Conservation (phyloP, 2,888 invertebrate species). For the Schizotus pectinicornis region DNA sequence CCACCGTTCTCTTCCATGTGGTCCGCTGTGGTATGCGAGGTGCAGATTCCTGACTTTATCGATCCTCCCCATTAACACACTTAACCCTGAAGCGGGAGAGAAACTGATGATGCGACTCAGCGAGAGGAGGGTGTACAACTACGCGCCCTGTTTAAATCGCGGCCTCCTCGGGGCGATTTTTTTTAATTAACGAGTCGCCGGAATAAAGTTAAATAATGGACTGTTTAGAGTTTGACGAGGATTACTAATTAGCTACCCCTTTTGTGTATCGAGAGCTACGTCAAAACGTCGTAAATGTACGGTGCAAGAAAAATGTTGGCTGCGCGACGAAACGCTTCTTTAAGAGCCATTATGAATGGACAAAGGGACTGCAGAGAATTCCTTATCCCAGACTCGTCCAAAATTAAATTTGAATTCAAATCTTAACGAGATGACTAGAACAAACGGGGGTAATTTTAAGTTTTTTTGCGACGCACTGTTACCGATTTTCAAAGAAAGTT, state of each 20-base stretch:
- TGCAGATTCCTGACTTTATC: slow-evolving; percentile 15
- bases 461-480: no score
- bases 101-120: slow-evolving; percentile 6
- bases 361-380: no score
- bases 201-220: background rate
- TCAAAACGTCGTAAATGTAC: no score
- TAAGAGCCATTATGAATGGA: no score
- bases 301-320: no score
- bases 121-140: background rate
- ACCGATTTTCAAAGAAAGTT: no score
- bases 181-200: background rate
- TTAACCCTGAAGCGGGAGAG: background rate
- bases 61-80: slow-evolving; percentile 12
- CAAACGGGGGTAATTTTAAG: no score
- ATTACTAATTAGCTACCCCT: slow-evolving; percentile 11
- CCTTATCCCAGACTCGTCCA: no score
- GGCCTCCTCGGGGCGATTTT: background rate
- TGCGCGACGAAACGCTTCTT: no score
- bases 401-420: no score
- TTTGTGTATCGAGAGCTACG: background rate
- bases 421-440: no score
- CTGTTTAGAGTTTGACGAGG: background rate
- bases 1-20: slow-evolving; percentile 13
- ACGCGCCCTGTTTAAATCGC: background rate
- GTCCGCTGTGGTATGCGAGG: slow-evolving; percentile 14